Conservation (phyloP, 1,140 invertebrate genomes). For the Whitmania pigra region DNA sequence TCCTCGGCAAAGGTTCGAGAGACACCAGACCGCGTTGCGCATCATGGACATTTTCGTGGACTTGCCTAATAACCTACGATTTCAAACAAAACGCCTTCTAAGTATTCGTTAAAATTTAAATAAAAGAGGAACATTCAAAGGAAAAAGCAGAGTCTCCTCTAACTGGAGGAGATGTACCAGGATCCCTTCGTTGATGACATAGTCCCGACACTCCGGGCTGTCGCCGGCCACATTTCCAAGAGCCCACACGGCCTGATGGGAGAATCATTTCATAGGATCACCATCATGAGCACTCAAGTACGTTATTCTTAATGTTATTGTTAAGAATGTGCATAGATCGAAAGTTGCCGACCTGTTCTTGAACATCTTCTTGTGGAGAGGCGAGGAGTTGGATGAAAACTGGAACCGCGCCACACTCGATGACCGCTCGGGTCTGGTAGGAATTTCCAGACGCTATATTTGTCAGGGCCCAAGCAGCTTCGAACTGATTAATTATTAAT, state of each 20-base stretch:
- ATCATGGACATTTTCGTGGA: slow-evolving; percentile 74
- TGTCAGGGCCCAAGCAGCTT: slow-evolving; percentile 47
- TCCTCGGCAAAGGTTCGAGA: slow-evolving; percentile 43
- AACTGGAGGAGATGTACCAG: slow-evolving; percentile 76
- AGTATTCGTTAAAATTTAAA: not conserved
- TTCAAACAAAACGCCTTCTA: slow-evolving; percentile 30
- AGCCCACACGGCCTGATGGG: slow-evolving; percentile 46
- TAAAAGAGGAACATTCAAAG: slow-evolving; percentile 21
- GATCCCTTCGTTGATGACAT: slow-evolving; percentile 51
- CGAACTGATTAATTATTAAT: slow-evolving; percentile 41
- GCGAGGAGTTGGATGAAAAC: slow-evolving; percentile 38
- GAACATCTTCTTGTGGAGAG: slow-evolving; percentile 62
- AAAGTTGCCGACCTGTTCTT: slow-evolving; percentile 53
- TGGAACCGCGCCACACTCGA: slow-evolving; percentile 40
- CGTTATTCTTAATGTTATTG: not conserved
- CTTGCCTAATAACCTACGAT: slow-evolving; percentile 63
- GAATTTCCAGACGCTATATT: slow-evolving; percentile 47
- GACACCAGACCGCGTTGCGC: slow-evolving; percentile 70
- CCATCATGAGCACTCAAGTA: not conserved
- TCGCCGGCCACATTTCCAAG: slow-evolving; percentile 46
- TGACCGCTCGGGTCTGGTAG: slow-evolving; percentile 42
- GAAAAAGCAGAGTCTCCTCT: slow-evolving; percentile 33
- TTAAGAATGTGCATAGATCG: not conserved
- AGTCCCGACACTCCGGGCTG: slow-evolving; percentile 40
- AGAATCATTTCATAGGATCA: slow-evolving; percentile 31